phyloP scores from a whole-genome alignment of 2,113 vertebrate species.

The Felis catus region DNA sequence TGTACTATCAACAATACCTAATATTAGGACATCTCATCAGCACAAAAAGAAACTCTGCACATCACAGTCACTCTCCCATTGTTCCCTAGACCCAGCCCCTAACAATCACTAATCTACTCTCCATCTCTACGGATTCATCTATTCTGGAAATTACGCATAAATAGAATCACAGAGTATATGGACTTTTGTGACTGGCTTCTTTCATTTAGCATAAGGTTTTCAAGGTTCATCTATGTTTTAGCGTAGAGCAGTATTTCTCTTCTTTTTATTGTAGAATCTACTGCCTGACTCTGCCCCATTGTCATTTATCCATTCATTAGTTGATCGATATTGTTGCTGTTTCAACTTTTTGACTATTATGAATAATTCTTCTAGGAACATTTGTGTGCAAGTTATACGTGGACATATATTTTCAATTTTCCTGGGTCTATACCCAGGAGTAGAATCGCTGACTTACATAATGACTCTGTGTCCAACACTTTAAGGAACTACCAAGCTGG shows the following conservation, averaged over 20 bases:
- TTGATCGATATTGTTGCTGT: background rate
- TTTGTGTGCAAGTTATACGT: background rate
- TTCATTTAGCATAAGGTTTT: background rate
- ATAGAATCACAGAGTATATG: background rate
- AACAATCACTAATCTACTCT: background rate
- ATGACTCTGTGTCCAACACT: background rate
- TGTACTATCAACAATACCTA: background rate
- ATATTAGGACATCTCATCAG: background rate
- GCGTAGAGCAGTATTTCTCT: background rate
- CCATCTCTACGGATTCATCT: background rate
- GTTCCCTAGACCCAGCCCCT: background rate
- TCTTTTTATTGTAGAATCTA: background rate
- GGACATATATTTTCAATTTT: background rate
- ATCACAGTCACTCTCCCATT: background rate
- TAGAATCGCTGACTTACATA: background rate
- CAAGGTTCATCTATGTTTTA: background rate
- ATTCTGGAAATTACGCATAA: background rate
- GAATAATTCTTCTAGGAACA: conserved; percentile 24
- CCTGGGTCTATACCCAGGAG: background rate
- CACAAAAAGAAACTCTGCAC: background rate
- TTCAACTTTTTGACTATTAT: background rate
- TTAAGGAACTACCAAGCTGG: conserved; percentile 6
- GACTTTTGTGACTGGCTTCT: background rate
- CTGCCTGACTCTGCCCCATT: background rate
- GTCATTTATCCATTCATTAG: background rate